Evolutionary conservation across 2,888 invertebrate genomes (phyloP), one percentile per base, ranked within the genome.

Genomic region (Mesochorus sp.): DNA sequence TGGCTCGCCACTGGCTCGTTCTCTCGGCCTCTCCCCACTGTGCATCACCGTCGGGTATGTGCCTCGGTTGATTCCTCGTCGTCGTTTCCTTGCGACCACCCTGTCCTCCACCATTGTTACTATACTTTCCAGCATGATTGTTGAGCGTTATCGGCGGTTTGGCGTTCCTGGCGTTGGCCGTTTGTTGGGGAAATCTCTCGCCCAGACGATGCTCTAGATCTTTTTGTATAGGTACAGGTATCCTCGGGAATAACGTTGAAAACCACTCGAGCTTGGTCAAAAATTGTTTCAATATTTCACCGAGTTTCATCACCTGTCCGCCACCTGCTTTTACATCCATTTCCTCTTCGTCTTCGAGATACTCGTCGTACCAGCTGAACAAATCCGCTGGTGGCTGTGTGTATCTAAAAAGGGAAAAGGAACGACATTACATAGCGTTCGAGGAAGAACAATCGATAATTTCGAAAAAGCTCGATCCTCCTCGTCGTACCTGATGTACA

Each of bases 221-320:
- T 91, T 98, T 98, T 92, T 97, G 96, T 86, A 99, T 98, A 21
- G 99, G 99, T 76, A 99, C 99, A 0, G 99, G 99, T 91, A 99
- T 99, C 83, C 99, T 94, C 0, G 99, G 99, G 90, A 99, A 99
- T 14, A 99, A 93, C 0, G 99, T 99, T 44, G 97, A 97, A 92
- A 98, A 99, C 99, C 99, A 99, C 90, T 99, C 99, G 73, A 99
- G 93, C 90, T 99, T 98, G 74, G 97, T 95, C 66, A 99, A 93
- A 94, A 97, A 97, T 90, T 98, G 97, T 44, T 97, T 94, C 12
- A 97, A 93, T 92, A 99, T 95, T 84, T 97, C 96, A 0, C 99
- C 99, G 72, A 99, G 96, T 19, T 96, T 96, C 93, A 98, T 96
- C 70, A 93, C 92, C 91, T 98, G 97, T 8, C 99, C 99, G 47